Base-by-base conservation (phyloP, 64 coral and sea anemone genomes). In the Hydrozoanthus tunicans region DNA sequence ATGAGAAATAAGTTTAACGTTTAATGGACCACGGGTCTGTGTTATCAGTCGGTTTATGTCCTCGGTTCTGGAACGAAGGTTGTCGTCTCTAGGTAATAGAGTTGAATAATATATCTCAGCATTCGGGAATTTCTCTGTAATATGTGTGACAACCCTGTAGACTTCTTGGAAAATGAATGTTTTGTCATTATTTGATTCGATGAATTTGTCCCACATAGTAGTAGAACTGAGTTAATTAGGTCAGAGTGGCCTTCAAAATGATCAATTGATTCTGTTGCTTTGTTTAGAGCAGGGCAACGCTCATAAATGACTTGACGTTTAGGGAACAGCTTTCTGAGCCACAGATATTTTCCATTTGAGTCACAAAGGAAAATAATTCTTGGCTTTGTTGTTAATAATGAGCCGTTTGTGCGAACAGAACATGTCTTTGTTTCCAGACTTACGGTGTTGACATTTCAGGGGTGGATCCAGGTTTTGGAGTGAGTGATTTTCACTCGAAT, bases 1-100 rank as follows among this genome's bases (percentile, higher is more conserved):
- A 53, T 78, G 77, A 26, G 11, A 78, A 26, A 78, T 78, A 14
- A 78, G 77, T 17, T 78, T 20, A 13, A 78, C 77, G 57, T 78
- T 6, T 78, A 78, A 20, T 14, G 53, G 57, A 56, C 13, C 1
- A 1, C 77, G 57, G 15, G 57, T 78, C 57, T 78, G 53, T 20
- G 20, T 56, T 4, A 20, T 78, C 76, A 77, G 13, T 56, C 74
- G 15, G 53, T 78, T 57, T 56, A 57, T 14, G 57, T 78, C 76
- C 53, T 57, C 52, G 54, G 53, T 14, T 78, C 57, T 78, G 12
- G 13, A 17, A 14, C 57, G 1, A n/a, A 78, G 76, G 32, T n/a
- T 57, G 14, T 78, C 3, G 57, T 26, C 57, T 78, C 53, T 54
- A 7, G 74, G 74, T 32, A 77, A 52, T 77, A 77, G 51, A 54